A percentile compares a stretch with the other conserved stretches of the same genome.
These are phyloP conservation scores for Drosophila sulfurigaster DNA, from an alignment of 1,140 invertebrate genomes.

Conservation along the genomic window DNA sequence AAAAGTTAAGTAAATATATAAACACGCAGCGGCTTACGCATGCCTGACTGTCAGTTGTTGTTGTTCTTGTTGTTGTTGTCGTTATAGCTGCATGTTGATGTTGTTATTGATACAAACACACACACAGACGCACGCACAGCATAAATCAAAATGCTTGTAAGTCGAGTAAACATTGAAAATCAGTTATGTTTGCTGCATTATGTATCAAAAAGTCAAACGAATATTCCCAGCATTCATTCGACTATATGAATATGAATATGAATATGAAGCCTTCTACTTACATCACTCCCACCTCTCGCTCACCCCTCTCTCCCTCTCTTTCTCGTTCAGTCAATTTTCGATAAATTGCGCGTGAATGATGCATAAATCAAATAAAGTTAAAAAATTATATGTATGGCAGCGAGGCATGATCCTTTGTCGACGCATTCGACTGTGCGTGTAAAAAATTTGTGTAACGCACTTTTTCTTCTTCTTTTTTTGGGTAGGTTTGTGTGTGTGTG, in stretches of 20 bases:
- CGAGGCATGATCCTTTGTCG: constrained; percentile 11
- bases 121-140: not conserved
- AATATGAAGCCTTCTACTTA: constrained; percentile 22
- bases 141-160: constrained; percentile 70
- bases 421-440: constrained; percentile 11
- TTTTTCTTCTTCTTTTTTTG: constrained; percentile 9
- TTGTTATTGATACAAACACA: constrained; percentile 69
- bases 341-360: constrained; percentile 77
- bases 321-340: constrained; percentile 14
- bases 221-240: constrained; percentile 11
- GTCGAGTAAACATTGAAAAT: constrained; percentile 76
- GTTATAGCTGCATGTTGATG: constrained; percentile 59
- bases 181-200: constrained; percentile 64
- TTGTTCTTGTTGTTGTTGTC: constrained; percentile 34
- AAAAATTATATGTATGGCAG: constrained; percentile 38
- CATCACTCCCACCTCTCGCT: not conserved
- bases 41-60: constrained; percentile 62
- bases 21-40: constrained; percentile 63
- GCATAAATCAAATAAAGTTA: constrained; percentile 73
- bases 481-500: not conserved
- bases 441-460: constrained; percentile 19
- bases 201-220: constrained; percentile 50
- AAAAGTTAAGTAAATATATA: constrained; percentile 38
- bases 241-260: constrained; percentile 49
- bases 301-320: not conserved